Percentiles rank a stretch among this genome's conserved stretches.
Evolutionary conservation across 2,113 vertebrate species (phyloP).

Genomic region (Pteropus alecto): DNA sequence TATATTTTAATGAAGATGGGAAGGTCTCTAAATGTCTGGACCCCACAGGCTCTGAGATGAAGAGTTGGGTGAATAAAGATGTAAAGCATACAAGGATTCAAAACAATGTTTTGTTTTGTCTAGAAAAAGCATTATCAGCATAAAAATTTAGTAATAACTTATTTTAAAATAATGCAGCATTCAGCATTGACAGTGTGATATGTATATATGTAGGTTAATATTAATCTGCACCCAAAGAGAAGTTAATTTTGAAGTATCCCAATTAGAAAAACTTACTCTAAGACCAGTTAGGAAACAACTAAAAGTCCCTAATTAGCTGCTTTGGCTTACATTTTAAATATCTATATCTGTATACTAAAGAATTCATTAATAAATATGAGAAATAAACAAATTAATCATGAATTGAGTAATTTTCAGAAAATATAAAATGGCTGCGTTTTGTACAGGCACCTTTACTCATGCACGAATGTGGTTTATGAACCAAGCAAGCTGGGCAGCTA

Average conservation of each 20-base stretch:
- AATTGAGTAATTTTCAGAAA: background rate
- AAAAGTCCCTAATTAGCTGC: background rate
- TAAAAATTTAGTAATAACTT: background rate
- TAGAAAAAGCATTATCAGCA: background rate
- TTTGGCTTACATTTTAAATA: background rate
- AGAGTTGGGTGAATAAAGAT: background rate
- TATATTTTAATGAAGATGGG: background rate
- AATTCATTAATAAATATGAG: background rate
- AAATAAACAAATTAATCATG: background rate
- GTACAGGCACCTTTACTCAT: background rate
- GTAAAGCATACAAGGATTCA: background rate
- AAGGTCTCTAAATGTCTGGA: background rate
- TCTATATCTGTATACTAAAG: background rate
- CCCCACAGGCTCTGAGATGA: background rate
- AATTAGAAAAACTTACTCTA: background rate
- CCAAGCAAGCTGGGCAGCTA: background rate
- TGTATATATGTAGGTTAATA: background rate
- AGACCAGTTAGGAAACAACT: background rate
- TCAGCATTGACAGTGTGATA: background rate
- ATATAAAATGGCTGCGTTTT: background rate
- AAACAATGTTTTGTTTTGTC: background rate
- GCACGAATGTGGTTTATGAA: background rate
- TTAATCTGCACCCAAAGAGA: background rate
- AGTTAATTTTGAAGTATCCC: background rate
- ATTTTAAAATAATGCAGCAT: background rate